phyloP scores from a whole-genome alignment of 2,113 vertebrate genomes.

The Percina caprodes region DNA sequence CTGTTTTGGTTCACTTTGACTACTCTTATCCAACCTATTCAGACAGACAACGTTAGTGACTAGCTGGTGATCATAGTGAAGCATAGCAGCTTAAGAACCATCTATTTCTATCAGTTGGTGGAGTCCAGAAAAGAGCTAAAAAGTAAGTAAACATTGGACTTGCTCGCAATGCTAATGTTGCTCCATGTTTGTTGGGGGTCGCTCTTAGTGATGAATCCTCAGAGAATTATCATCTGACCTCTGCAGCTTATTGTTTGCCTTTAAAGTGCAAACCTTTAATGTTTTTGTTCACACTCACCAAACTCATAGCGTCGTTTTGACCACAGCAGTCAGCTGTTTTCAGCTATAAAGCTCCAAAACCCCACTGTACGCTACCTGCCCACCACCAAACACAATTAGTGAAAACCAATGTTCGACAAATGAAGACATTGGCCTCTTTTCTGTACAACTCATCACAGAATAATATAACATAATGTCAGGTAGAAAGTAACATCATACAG shows the following conservation, averaged over 20 bases:
- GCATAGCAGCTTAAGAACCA: not conserved
- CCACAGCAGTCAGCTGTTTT: not conserved
- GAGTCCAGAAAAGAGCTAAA: not conserved
- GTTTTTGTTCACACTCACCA: not conserved
- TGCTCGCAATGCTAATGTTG: not conserved
- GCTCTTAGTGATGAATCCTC: not conserved
- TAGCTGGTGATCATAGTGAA: not conserved
- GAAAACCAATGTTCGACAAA: not conserved
- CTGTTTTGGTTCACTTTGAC: not conserved
- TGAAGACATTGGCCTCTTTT: slow-evolving; percentile 4
- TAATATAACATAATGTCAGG: not conserved
- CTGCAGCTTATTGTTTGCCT: not conserved
- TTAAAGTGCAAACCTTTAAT: no score
- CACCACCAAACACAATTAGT: not conserved
- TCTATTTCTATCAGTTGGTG: not conserved
- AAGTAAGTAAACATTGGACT: not conserved
- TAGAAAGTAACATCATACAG: not conserved
- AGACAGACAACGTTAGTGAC: not conserved
- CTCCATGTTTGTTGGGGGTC: not conserved
- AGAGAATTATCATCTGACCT: not conserved
- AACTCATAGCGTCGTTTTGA: not conserved
- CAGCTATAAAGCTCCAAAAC: not conserved
- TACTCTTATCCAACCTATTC: not conserved
- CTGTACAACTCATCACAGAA: not conserved
- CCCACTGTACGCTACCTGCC: not conserved